phyloP scores from a whole-genome alignment of 2,888 invertebrate genomes.

The Nomada lathburiana region DNA sequence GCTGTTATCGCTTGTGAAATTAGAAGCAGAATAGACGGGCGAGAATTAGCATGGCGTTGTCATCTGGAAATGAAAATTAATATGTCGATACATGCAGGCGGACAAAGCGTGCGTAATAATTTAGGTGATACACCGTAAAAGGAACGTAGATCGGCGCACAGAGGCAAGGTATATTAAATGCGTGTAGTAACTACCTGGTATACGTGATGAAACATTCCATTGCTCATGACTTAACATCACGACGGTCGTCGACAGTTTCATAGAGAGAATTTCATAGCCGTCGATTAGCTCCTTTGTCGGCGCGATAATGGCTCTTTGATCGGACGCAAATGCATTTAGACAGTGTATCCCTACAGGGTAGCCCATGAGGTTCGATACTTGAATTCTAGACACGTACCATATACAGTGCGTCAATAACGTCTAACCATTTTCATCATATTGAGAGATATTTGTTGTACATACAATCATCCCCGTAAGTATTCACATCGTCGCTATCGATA shows the following conservation, averaged over 20 bases:
- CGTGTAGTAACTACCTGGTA: slow-evolving; percentile 80
- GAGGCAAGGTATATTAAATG: slow-evolving; percentile 77
- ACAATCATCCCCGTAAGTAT: neutral
- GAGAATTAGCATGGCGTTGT: neutral
- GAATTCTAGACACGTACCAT: neutral
- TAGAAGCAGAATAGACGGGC: no score
- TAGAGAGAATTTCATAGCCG: slow-evolving; percentile 71
- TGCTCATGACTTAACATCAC: slow-evolving; percentile 80
- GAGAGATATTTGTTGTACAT: neutral
- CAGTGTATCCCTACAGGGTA: slow-evolving; percentile 31
- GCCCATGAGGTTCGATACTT: slow-evolving; percentile 20
- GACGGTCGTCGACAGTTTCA: slow-evolving; percentile 64
- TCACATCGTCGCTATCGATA: no score
- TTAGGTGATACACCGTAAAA: no score
- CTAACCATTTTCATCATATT: neutral
- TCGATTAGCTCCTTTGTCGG: slow-evolving; percentile 62
- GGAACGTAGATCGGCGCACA: slow-evolving; percentile 21
- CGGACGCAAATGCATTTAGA: slow-evolving; percentile 50
- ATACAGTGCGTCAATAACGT: neutral
- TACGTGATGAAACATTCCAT: slow-evolving; percentile 82
- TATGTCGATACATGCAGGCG: neutral
- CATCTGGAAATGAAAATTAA: neutral
- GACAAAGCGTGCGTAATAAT: neutral
- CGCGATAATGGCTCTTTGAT: slow-evolving; percentile 62
- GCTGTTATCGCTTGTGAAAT: no score